These are phyloP conservation scores for Trogon melanurus DNA, from an alignment of 2,113 vertebrate genomes.

Conservation along the genomic window DNA sequence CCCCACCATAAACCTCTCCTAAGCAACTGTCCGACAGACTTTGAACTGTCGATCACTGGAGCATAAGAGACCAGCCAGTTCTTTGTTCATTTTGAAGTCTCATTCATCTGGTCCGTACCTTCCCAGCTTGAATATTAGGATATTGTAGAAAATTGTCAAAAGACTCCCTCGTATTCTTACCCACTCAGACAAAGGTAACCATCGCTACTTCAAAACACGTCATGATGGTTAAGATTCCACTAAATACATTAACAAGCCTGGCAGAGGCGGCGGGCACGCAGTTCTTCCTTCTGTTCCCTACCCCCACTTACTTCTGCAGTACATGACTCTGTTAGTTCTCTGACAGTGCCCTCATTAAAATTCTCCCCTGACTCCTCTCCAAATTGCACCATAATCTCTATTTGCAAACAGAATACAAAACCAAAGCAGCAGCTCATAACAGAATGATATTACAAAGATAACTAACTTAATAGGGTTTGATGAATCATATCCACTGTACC, in stretches of 20 bases:
- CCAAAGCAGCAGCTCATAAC: neutral
- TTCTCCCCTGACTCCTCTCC: neutral
- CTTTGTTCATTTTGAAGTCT: neutral
- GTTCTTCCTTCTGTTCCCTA: neutral
- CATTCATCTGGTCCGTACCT: neutral
- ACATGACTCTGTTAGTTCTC: neutral
- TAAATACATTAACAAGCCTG: neutral
- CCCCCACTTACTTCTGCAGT: neutral
- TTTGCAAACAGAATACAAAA: neutral
- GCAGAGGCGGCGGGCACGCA: neutral
- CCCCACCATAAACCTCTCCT: neutral
- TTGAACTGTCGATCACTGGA: rapidly evolving
- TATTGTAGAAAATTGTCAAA: neutral
- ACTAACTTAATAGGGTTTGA: neutral
- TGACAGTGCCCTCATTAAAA: neutral
- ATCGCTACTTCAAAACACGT: neutral
- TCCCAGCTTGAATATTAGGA: neutral
- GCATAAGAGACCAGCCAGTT: neutral
- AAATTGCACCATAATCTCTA: neutral
- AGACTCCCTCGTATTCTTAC: rapidly evolving
- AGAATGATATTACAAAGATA: neutral
- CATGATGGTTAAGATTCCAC: neutral
- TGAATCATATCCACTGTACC: neutral
- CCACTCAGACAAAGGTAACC: neutral
- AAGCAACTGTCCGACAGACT: neutral